Evolutionary conservation across 2,888 invertebrate species (phyloP).

Genomic region (Serripes groenlandicus): DNA sequence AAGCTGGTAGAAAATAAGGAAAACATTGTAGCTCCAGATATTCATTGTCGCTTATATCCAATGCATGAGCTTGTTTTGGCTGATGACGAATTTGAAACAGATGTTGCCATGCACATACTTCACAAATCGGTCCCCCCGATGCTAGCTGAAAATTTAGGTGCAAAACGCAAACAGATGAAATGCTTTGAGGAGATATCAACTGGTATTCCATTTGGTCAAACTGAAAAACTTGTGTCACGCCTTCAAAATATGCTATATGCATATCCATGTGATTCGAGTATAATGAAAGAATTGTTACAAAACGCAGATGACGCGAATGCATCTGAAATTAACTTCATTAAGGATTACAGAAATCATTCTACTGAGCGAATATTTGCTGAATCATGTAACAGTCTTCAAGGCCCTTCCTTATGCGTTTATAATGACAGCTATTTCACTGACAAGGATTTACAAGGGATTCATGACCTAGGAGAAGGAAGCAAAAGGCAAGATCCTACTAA

Average conservation of each 20-base stretch:
- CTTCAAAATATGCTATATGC: constrained; percentile 79
- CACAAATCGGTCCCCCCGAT: constrained; percentile 72
- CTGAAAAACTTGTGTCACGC: constrained; percentile 80
- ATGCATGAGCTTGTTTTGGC: constrained; percentile 75
- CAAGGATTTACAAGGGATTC: constrained; percentile 75
- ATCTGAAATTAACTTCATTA: constrained; percentile 81
- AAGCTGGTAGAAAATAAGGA: constrained; percentile 23
- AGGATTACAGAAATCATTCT: constrained; percentile 74
- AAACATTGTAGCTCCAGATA: constrained; percentile 73
- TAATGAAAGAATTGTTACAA: constrained; percentile 84
- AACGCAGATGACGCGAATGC: constrained; percentile 85
- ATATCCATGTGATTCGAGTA: constrained; percentile 81
- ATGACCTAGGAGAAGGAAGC: constrained; percentile 76
- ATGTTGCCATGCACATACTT: constrained; percentile 55
- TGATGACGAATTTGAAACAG: constrained; percentile 71
- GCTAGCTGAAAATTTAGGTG: constrained; percentile 69
- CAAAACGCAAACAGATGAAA: constrained; percentile 60
- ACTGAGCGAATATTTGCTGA: constrained; percentile 55
- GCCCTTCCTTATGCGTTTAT: constrained; percentile 77
- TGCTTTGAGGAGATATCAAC: constrained; percentile 40
- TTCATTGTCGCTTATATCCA: constrained; percentile 60
- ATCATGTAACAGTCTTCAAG: constrained; percentile 73
- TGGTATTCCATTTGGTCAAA: constrained; percentile 81
- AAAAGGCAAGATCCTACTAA: constrained; percentile 76
- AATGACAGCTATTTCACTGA: constrained; percentile 75